Evolutionary conservation across 2,888 invertebrate genomes (phyloP).

Genomic region (Mongoloraphidia duomilia): DNA sequence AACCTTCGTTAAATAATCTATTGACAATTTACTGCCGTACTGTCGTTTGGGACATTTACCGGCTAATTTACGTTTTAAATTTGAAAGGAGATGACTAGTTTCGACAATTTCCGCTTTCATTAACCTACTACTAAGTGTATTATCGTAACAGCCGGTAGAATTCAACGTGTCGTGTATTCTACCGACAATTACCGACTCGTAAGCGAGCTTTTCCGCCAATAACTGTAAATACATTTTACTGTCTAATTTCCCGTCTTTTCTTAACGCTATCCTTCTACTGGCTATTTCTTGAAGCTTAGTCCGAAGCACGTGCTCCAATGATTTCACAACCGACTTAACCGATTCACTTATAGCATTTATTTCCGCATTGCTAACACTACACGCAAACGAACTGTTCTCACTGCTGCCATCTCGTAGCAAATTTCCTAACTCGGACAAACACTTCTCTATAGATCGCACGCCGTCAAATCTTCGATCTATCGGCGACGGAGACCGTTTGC

Average conservation of each 20-base stretch:
- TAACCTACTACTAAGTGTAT: slow-evolving; percentile 40
- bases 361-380: slow-evolving; percentile 33
- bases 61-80: slow-evolving; percentile 50
- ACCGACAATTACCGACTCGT: slow-evolving; percentile 58
- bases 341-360: slow-evolving; percentile 38
- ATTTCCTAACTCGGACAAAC: slow-evolving; percentile 45
- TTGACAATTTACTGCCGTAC: slow-evolving; percentile 27
- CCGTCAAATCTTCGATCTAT: slow-evolving; percentile 39
- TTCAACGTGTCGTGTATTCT: slow-evolving; percentile 52
- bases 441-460: slow-evolving; percentile 46
- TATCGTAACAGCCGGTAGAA: slow-evolving; percentile 36
- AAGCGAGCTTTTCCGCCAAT: slow-evolving; percentile 66
- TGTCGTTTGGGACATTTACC: slow-evolving; percentile 33
- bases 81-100: slow-evolving; percentile 61
- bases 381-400: neutral
- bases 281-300: slow-evolving; percentile 54
- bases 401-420: slow-evolving; percentile 44
- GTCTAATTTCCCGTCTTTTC: slow-evolving; percentile 52
- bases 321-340: slow-evolving; percentile 43
- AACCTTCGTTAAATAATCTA: slow-evolving; percentile 62
- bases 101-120: slow-evolving; percentile 56
- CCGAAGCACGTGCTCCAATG: slow-evolving; percentile 51
- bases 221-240: slow-evolving; percentile 52
- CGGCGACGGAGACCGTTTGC: slow-evolving; percentile 48
- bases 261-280: slow-evolving; percentile 47